These are phyloP conservation scores for Poeciliopsis turneri DNA, from an alignment of 2,797 vertebrate genomes.

Conservation along the genomic window DNA sequence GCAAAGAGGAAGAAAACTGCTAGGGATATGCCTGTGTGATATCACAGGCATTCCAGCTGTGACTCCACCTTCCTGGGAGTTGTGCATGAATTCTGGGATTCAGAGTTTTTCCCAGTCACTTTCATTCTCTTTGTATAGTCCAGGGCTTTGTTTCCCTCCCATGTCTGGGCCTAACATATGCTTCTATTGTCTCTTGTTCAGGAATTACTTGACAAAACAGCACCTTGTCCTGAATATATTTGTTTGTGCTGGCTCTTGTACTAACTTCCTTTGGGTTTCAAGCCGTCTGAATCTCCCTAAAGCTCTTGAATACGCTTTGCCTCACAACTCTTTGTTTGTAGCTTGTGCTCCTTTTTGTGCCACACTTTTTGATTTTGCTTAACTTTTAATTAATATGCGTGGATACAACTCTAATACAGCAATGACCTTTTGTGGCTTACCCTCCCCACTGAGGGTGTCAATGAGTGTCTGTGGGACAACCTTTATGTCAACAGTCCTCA, in stretches of 20 bases:
- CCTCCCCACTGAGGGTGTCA: neutral
- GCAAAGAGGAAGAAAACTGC: constrained; percentile 1
- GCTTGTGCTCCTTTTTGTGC: neutral
- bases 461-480: neutral
- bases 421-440: neutral
- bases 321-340: neutral
- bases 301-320: neutral
- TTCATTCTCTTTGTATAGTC: neutral
- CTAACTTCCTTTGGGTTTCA: neutral
- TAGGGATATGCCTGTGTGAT: neutral
- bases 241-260: neutral
- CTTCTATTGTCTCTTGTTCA: neutral
- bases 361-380: neutral
- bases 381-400: neutral
- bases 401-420: neutral
- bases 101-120: neutral
- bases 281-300: neutral
- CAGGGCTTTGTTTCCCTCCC: neutral
- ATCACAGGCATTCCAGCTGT: neutral
- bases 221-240: neutral
- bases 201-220: neutral
- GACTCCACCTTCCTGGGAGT: neutral
- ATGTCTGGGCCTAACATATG: neutral
- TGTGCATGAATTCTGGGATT: neutral
- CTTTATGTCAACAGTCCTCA: neutral